A percentile compares a stretch with the other conserved stretches of the same genome.
These are phyloP conservation scores for Callipepla squamata DNA, from an alignment of 2,113 vertebrate species.

Conservation along the genomic window DNA sequence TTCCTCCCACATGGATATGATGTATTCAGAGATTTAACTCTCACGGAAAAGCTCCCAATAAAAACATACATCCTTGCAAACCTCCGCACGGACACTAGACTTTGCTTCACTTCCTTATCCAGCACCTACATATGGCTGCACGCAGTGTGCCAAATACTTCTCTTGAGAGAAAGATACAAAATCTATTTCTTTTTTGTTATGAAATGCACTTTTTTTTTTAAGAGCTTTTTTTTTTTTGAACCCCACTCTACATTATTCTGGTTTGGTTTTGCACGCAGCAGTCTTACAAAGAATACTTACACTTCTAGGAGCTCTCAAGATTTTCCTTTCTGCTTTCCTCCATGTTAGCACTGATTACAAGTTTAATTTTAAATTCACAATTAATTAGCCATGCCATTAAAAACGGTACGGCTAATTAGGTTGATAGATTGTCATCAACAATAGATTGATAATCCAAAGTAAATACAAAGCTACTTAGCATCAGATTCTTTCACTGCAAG, in stretches of 20 bases:
- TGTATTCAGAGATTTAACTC: neutral
- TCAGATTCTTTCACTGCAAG: neutral
- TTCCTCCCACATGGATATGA: neutral
- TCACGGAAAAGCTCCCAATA: neutral
- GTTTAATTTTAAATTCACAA: slow-evolving; percentile 62
- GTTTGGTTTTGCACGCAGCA: neutral
- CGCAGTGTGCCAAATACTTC: neutral
- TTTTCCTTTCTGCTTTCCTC: neutral
- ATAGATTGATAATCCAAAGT: slow-evolving; percentile 65
- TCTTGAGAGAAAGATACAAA: neutral
- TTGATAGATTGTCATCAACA: slow-evolving; percentile 65
- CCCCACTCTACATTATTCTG: neutral
- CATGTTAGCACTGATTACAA: slow-evolving; percentile 34
- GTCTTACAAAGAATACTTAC: neutral
- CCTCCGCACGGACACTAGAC: neutral
- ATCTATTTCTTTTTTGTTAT: neutral
- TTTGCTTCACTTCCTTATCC: neutral
- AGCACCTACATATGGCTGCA: neutral
- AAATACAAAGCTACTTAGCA: slow-evolving; percentile 18
- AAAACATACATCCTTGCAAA: neutral
- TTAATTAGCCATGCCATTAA: slow-evolving; percentile 65
- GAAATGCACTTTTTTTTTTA: neutral
- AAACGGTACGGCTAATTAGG: slow-evolving; percentile 60
- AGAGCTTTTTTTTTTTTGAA: neutral
- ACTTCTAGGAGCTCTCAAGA: neutral